Percentiles rank a stretch among this genome's conserved stretches.
These are phyloP conservation scores for Scaptomyza montana DNA, from an alignment of 1,140 invertebrate species.

Conservation along the genomic window DNA sequence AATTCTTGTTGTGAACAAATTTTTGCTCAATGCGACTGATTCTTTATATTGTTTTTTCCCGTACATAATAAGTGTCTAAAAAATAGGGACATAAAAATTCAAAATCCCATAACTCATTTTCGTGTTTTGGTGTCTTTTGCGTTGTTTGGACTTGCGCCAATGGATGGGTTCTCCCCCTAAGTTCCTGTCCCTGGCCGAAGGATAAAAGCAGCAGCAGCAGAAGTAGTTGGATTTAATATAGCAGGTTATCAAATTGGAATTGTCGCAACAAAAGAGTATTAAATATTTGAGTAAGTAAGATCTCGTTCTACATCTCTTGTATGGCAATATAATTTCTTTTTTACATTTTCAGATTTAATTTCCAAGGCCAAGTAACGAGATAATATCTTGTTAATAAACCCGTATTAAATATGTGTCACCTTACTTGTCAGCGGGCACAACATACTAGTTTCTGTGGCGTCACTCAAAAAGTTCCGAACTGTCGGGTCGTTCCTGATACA, in stretches of 20 bases:
- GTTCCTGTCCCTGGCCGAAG: neutral
- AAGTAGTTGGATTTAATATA: neutral
- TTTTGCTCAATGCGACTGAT: neutral
- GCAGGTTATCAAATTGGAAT: neutral
- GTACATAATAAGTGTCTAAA: neutral
- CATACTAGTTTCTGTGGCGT: neutral
- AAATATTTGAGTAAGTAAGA: too few relatives aligned
- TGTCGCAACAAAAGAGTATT: neutral
- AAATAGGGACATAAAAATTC: too few relatives aligned
- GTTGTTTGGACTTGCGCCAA: neutral
- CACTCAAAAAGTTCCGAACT: neutral
- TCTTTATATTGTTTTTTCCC: neutral
- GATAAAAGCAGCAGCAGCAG: neutral
- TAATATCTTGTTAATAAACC: too few relatives aligned
- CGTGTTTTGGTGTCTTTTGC: too few relatives aligned
- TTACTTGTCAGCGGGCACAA: slow-evolving; percentile 1
- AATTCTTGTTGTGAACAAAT: neutral
- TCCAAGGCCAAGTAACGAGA: neutral
- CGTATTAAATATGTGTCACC: too few relatives aligned
- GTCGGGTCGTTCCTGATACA: neutral
- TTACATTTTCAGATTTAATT: neutral
- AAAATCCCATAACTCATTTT: too few relatives aligned
- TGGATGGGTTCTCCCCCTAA: neutral
- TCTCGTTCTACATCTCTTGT: too few relatives aligned
- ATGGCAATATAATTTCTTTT: too few relatives aligned